Base-by-base conservation (phyloP, 1,140 invertebrate genomes). In the Colletes gigas region DNA sequence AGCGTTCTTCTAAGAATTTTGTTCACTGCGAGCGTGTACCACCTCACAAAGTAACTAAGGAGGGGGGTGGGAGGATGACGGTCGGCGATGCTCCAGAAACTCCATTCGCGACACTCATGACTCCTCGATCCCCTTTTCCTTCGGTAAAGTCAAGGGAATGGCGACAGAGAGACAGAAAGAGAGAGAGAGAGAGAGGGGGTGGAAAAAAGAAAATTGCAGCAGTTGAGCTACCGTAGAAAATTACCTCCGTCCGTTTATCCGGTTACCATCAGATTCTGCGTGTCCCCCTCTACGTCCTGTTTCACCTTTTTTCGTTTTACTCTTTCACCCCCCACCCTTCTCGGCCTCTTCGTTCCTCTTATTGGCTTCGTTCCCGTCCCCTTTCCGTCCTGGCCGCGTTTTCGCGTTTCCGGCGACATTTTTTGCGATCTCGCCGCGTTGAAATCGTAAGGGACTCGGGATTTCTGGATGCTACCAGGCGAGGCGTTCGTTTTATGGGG, bases 141-240 rank as follows among this genome's bases (percentile, higher is more conserved):
- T 50, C 12, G n/a, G 30, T 30, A 5, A 19, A 69, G 30, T 5
- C 21, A 7, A 57, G 52, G 15, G 52, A 55, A 55, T n/a, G n/a
- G 6, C 9, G 68, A 21, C 10, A 54, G 39, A 8, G 39, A 5
- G 60, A 21, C 4, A 12, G 47, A 19, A 14, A 19, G 19, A 66
- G 44, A 50, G 30, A 1, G 30, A 30, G 30, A 14, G 9, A 39
- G 17, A 52, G 19, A 14, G 21, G 19, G 17, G 21, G 14, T 3
- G 52, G 2, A 47, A 9, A 47, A 47, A 47, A 6, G 44, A 47
- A 47, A 9, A 47, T 47, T 47, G 6, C 44, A 9, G 44, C 73
- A 81, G 66, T 67, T 74, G 79, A 81, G 79, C 79, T 77, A 77
- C 79, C 79, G 79, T 77, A 69, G 73, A 81, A 81, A 81, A 81